Evolutionary conservation across 2,113 vertebrate genomes (phyloP).

Genomic region (Prietella phreatophila): DNA sequence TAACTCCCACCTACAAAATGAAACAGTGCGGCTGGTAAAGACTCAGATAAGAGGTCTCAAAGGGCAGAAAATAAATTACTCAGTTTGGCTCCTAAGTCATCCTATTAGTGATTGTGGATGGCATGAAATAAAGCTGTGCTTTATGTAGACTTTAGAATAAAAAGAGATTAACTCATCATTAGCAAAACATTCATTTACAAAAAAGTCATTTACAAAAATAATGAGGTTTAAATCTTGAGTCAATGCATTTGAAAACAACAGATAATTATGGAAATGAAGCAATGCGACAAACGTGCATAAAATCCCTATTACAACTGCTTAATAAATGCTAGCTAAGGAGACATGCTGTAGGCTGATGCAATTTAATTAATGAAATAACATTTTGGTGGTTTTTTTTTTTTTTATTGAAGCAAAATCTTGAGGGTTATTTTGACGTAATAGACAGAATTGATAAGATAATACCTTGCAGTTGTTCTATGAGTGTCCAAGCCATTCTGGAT

Average conservation of each 20-base stretch:
- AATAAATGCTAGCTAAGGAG: constrained; percentile 10
- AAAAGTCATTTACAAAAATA: constrained; percentile 20
- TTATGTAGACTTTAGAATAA: background rate
- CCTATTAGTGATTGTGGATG: background rate
- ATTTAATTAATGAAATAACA: background rate
- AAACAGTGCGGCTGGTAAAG: background rate
- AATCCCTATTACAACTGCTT: background rate
- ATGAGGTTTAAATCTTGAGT: constrained; percentile 17
- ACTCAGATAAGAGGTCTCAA: background rate
- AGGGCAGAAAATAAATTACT: background rate
- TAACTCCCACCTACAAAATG: constrained; percentile 80
- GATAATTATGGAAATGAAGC: constrained; percentile 17
- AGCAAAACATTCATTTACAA: constrained; percentile 19
- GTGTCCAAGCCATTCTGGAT: constrained; percentile 97
- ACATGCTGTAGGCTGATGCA: constrained; percentile 18
- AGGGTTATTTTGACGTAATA: background rate
- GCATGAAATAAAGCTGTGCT: background rate
- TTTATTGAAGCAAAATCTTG: background rate
- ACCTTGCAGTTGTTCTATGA: constrained; percentile 96
- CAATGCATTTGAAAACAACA: constrained; percentile 19
- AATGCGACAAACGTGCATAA: background rate
- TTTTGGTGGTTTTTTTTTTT: no score
- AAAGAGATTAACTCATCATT: background rate
- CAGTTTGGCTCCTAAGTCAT: background rate
- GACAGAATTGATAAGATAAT: constrained; percentile 9